Conservation (phyloP, 1,140 invertebrate species). For the Drosophila novamexicana region DNA sequence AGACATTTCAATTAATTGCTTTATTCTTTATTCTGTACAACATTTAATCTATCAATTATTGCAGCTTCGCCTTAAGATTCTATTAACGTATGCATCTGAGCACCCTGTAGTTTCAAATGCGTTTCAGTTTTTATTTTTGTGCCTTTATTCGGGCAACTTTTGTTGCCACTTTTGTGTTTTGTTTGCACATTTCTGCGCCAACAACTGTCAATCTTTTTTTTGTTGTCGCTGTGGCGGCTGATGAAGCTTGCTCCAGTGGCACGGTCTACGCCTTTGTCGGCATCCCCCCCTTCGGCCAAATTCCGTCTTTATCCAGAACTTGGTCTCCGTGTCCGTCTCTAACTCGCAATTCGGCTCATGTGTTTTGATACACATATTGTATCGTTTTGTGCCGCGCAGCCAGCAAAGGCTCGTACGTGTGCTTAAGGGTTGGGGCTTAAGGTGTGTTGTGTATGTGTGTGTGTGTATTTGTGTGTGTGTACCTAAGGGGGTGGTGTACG, state of each 20-base stretch:
- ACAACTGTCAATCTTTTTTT: conserved; percentile 77
- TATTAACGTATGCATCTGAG: not conserved
- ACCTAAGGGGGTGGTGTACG: conserved; percentile 21
- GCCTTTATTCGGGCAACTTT: conserved; percentile 73
- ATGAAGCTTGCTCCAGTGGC: conserved; percentile 51
- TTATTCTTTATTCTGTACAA: no score
- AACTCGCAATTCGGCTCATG: conserved; percentile 59
- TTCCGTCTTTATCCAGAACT: not conserved
- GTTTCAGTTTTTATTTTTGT: conserved; percentile 46
- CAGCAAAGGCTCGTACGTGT: conserved; percentile 44
- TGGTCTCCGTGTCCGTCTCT: conserved; percentile 16
- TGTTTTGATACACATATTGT: conserved; percentile 82
- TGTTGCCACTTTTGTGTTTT: conserved; percentile 70
- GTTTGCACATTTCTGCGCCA: conserved; percentile 78
- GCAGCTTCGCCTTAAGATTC: not conserved
- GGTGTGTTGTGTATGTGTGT: conserved; percentile 18
- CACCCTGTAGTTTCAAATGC: conserved; percentile 38
- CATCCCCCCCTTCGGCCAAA: not conserved
- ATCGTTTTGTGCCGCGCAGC: conserved; percentile 67
- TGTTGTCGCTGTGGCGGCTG: conserved; percentile 38
- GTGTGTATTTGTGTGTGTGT: not conserved
- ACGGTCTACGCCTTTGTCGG: not conserved
- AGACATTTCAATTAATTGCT: no score
- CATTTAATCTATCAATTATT: no score
- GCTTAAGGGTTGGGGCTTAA: conserved; percentile 16